Evolutionary conservation across 2,797 vertebrate genomes (phyloP).

Genomic region (Threskiornis aethiopicus): DNA sequence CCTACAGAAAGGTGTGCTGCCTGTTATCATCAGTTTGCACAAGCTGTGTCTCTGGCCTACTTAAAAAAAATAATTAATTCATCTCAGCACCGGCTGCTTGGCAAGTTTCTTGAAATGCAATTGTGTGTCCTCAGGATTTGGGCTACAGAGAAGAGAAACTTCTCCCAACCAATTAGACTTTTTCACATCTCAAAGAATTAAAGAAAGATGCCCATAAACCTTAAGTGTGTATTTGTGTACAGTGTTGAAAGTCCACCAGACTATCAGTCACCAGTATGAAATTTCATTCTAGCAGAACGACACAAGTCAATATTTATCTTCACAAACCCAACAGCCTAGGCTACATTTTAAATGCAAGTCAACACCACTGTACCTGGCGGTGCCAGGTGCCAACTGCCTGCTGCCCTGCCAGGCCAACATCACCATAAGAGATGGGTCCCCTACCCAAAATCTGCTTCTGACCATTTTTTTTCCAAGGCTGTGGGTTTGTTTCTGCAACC

Average conservation of each 20-base stretch:
- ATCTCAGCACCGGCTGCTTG: neutral
- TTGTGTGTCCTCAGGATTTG: neutral
- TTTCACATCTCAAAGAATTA: neutral
- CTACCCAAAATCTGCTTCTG: neutral
- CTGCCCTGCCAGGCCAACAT: neutral
- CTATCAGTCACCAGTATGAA: neutral
- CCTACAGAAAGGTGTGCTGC: neutral
- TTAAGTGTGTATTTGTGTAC: neutral
- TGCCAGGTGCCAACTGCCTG: neutral
- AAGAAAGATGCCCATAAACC: neutral
- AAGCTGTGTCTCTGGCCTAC: neutral
- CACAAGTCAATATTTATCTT: neutral
- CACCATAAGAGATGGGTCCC: neutral
- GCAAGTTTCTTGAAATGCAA: neutral
- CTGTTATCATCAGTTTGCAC: neutral
- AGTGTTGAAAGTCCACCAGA: neutral
- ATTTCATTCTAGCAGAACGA: neutral
- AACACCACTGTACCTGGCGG: neutral
- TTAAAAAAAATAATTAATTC: neutral
- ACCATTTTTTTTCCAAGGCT: neutral
- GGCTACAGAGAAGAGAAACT: neutral
- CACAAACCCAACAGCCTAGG: neutral
- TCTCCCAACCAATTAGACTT: neutral
- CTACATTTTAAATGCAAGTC: neutral
- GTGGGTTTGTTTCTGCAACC: neutral